Base-by-base conservation (phyloP, 2,113 vertebrate genomes). In the Sakesphorus luctuosus region DNA sequence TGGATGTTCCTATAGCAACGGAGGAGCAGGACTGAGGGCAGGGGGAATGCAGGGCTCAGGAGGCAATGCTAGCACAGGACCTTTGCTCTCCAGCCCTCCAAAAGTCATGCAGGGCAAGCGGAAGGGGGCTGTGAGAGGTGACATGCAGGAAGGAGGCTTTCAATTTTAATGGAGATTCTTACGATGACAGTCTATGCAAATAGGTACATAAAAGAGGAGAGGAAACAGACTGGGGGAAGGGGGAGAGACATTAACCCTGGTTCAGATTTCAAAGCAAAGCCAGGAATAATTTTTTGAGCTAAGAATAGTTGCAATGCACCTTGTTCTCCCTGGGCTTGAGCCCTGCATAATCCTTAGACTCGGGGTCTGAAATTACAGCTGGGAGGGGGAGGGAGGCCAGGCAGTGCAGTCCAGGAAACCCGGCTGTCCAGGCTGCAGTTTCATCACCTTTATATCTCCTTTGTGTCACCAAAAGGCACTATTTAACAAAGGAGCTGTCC, bases 81-180 rank as follows among this genome's bases (percentile, higher is more conserved):
- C 94, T 96, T 96, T 94, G 96, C 93, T 96, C 96, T 73, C 89
- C 95, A 80, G 84, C 89, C 91, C 89, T 97, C 87, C 77, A 89
- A 82, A 96, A 96, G 95, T 97, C 93, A 96, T 2, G 0, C 94
- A 95, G 95, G 95, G 96, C 95, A 93, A 95, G 93, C 94, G 81
- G 95, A 96, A 96, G 89, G 93, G 90, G 84, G 89, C 94, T 95
- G 81, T 18, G 1, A 94, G 89, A 96, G 94, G 94, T 96, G 96
- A 95, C 93, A 94, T 93, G 93, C 94, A 96, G 95, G 93, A 97
- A 96, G 94, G 74, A 96, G 95, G 96, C 93, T 94, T 96, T 96
- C 94, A 96, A 96, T 95, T 96, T 95, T 95, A 95, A 97, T 95
- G 94, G 96, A 95, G 94, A 95, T 94, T 93, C 94, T 94, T 89